Base-by-base conservation (phyloP, 2,113 vertebrate species). In the Eira barbara region DNA sequence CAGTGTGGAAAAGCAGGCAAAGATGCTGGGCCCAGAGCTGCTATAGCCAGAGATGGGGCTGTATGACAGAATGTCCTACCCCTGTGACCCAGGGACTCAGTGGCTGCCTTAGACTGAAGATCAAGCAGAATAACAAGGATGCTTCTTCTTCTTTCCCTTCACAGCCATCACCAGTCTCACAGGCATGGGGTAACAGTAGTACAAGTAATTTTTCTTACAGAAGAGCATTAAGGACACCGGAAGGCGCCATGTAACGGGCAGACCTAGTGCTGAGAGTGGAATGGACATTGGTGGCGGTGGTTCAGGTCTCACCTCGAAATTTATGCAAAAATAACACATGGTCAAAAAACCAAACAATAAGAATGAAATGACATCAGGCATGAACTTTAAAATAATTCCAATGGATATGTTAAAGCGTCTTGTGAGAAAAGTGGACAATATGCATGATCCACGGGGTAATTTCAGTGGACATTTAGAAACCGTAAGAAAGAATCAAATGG, bases 41-140 rank as follows among this genome's bases (percentile, higher is more conserved):
- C 23, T 29, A 63, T 0, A 23, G 20, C 45, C 34, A 17, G n/a
- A 8, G 13, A 21, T 5, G 23, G 1, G 42, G 9, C 1, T n/a
- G 39, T 39, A 17, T 10, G 57, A 76, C 3, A 47, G 59, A 29
- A 21, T 47, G 13, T 3, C 10, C 39, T 14, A 29, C 39, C 31
- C 27, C 39, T 45, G 7, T 7, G 23, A 69, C 49, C 7, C 73
- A 57, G 8, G 36, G 42, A 52, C 1, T 27, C 27, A 57, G 36
- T 65, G 87, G 27, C 84, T 81, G 10, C 74, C 25, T 31, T 23
- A 65, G 59, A 65, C 11, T 4, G 7, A 73, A 73, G 63, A 42
- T 7, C 20, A 45, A 57, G 29, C 57, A 69, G n/a, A 73, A 61
- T 7, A 12, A 73, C 1, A 27, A 49, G 57, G 17, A 79, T 9